Base-by-base conservation (phyloP, 2,888 invertebrate species). In the Agonopterix subpropinquella region DNA sequence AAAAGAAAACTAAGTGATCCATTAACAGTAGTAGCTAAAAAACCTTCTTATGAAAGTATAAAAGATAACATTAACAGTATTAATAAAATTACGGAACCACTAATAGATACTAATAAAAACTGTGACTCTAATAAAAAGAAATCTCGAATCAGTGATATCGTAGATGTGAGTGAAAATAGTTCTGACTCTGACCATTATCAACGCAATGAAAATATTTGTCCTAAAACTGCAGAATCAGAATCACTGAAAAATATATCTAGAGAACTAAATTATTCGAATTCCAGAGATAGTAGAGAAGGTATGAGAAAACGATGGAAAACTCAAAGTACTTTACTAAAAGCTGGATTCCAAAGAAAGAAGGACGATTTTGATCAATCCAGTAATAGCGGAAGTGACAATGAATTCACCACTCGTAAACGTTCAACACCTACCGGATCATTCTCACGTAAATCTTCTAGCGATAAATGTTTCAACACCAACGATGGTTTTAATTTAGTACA, bases 291-390 rank as follows among this genome's bases (percentile, higher is more conserved):
- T 45, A 69, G 87, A 53, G 74, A 74, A 0, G 65, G 66, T 54
- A 81, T 85, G 73, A 71, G 72, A 59, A 64, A 74, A 13, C 68
- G 82, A 45, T 89, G 85, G 79, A 90, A 88, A 65, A 75, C 73
- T 10, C 94, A 94, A 65, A 82, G 84, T 8, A 92, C 93, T 0
- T 77, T 94, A 49, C 67, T 93, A 1, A 91, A 91, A 66, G 89
- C 90, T 42, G 94, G 94, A 0, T 92, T 92, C 59, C 90, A 90
- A 61, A 82, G 91, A 51, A 88, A 87, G 58, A 69, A 62, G 36
- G 78, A 80, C 2, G 73, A 70, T 1, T 57, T 61, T 1, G 84
- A 85, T 9, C 70, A 71, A 67, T 67, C 89, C 45, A 67, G 85
- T 72, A 73, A 89, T 77, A 62, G 91, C 86, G 68, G 92, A 71